phyloP scores from a whole-genome alignment of 2,113 vertebrate species.

The Syngnathus scovelli region DNA sequence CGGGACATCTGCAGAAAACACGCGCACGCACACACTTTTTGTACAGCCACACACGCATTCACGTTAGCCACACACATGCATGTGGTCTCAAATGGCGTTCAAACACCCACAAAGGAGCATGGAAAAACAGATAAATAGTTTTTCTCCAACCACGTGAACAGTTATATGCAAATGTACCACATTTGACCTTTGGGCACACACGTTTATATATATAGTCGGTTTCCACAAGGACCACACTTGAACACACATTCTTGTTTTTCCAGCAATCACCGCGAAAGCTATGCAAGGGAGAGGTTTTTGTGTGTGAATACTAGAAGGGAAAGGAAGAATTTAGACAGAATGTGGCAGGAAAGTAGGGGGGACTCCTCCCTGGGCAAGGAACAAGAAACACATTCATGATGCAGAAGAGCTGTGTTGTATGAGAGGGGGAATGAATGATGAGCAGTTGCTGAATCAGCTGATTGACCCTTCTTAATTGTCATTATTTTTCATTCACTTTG shows the following conservation, averaged over 20 bases:
- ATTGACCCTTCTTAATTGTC: conserved; percentile 8
- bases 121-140: conserved; percentile 11
- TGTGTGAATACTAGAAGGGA: conserved; percentile 17
- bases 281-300: conserved; percentile 23
- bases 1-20: conserved; percentile 62
- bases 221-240: conserved; percentile 13
- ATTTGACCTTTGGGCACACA: conserved; percentile 1
- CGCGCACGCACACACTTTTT: conserved; percentile 24
- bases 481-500: neutral
- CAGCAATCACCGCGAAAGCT: conserved; percentile 13
- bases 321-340: conserved; percentile 11
- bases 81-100: conserved; percentile 31
- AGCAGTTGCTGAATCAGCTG: conserved; percentile 32
- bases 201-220: neutral
- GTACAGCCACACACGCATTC: conserved; percentile 24
- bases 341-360: conserved; percentile 26
- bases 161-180: conserved; percentile 1
- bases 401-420: conserved; percentile 27
- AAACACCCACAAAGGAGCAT: conserved; percentile 15
- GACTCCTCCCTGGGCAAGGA: conserved; percentile 35
- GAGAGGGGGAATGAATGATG: conserved; percentile 20
- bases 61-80: conserved; percentile 8
- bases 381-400: conserved; percentile 48
- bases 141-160: conserved; percentile 1
- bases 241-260: conserved; percentile 5